phyloP scores from a whole-genome alignment of 2,797 vertebrate species.

The Epinephelus malabaricus region DNA sequence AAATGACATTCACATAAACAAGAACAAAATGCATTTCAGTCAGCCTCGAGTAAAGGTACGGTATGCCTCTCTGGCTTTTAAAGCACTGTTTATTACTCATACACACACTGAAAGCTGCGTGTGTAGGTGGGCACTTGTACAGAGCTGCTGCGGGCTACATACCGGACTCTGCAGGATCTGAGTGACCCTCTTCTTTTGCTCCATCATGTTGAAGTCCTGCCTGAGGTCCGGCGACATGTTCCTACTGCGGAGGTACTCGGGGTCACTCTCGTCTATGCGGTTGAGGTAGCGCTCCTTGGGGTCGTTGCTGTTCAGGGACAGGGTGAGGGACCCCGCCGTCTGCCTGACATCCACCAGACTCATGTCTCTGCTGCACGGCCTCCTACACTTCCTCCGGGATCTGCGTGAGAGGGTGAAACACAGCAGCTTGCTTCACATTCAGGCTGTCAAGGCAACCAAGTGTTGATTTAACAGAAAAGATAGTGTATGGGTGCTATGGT shows the following conservation, averaged over 20 bases:
- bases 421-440: constrained; percentile 37
- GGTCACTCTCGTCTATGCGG: constrained; percentile 89
- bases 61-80: constrained; percentile 42
- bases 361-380: constrained; percentile 64
- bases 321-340: constrained; percentile 84
- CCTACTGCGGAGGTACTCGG: constrained; percentile 89
- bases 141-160: constrained; percentile 62
- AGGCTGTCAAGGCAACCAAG: constrained; percentile 70
- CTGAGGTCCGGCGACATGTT: constrained; percentile 95
- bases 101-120: constrained; percentile 46
- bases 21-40: constrained; percentile 24
- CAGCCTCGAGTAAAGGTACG: constrained; percentile 5
- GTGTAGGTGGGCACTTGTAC: constrained; percentile 60
- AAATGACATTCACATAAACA: constrained; percentile 25
- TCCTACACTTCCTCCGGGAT: constrained; percentile 48
- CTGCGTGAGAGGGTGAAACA: constrained; percentile 43
- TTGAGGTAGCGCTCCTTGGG: constrained; percentile 92
- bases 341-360: constrained; percentile 82
- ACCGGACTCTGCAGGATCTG: constrained; percentile 97
- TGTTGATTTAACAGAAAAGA: constrained; percentile 48
- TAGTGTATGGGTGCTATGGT: constrained; percentile 56
- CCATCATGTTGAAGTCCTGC: constrained; percentile 99
- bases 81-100: constrained; percentile 60
- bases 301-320: constrained; percentile 88
- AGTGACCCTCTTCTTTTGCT: constrained; percentile 96